Evolutionary conservation across 2,888 invertebrate genomes (phyloP).

Genomic region (Celastrina argiolus): DNA sequence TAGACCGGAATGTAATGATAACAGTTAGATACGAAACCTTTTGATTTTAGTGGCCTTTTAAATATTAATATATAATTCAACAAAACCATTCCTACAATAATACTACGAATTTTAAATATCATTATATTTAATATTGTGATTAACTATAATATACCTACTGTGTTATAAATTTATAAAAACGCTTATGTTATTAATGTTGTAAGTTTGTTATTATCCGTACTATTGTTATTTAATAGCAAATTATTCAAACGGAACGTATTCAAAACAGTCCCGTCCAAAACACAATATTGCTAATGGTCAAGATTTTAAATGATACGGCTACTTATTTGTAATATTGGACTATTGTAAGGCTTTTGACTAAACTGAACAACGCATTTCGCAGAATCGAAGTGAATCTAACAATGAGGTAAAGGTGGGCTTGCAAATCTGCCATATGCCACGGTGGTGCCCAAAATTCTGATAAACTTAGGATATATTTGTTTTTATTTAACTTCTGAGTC

Average conservation of each 20-base stretch:
- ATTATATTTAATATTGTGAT: no score
- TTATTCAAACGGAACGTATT: background rate
- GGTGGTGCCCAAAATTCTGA: background rate
- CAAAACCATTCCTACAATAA: no score
- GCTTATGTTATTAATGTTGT: no score
- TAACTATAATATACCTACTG: no score
- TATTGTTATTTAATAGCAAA: background rate
- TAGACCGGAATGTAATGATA: slow-evolving; percentile 18
- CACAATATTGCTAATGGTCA: background rate
- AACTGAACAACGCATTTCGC: background rate
- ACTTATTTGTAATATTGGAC: background rate
- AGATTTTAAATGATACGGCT: background rate
- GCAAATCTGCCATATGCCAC: slow-evolving; percentile 17
- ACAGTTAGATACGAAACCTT: background rate
- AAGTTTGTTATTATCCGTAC: no score
- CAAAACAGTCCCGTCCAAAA: background rate
- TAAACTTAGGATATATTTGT: background rate
- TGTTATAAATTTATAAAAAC: no score
- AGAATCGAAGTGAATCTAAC: background rate
- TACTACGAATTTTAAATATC: no score
- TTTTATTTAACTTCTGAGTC: background rate
- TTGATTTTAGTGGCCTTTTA: background rate
- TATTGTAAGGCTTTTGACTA: background rate
- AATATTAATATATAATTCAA: background rate
- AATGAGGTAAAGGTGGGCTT: slow-evolving; percentile 19